Evolutionary conservation across 2,888 invertebrate genomes (phyloP), one percentile per base, ranked within the genome.

Genomic region (Meganola albula): DNA sequence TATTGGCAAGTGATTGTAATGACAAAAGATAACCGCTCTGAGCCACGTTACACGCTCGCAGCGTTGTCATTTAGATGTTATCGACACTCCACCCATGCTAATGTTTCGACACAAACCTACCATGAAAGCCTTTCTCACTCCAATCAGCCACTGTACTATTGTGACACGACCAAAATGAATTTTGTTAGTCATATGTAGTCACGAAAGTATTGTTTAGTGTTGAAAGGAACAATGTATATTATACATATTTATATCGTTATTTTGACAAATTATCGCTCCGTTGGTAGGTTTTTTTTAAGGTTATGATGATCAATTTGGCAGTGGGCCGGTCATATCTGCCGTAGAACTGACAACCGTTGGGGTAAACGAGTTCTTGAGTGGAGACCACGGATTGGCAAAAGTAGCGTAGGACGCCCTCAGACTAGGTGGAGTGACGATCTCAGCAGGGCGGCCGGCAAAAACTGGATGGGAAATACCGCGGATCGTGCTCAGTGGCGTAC

Each of bases 41-140:
- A 65, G 67, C 67, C 74, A 71, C 73, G 74, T 78, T 67, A 75
- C 74, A 74, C 76, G 75, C 66, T 62, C 58, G 55, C 46, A 38
- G 39, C 58, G 59, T 75, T 75, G 74, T 74, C 62, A 74, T 74
- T 72, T 46, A 69, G 63, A 77, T 70, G 49, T 50, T 66, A 70
- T 69, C 65, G 64, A 66, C 53, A 62, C 60, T 62, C 50, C 38
- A 30, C 40, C 62, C 62, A 70, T 63, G 58, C 40, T 67, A 65
- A 73, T 70, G 48, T 53, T 22, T 21, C 30, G 43, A 47, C 52
- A 48, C 44, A 52, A 43, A 61, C 54, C 44, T 57, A 57, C 49
- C 58, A 64, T 66, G 69, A 68, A 73, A 70, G 67, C 53, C 63
- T 65, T 62, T 63, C 55, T 62, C 48, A 39, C 52, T 55, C 37